Evolutionary conservation across 2,888 invertebrate genomes (phyloP).

Genomic region (Melieria omissa): DNA sequence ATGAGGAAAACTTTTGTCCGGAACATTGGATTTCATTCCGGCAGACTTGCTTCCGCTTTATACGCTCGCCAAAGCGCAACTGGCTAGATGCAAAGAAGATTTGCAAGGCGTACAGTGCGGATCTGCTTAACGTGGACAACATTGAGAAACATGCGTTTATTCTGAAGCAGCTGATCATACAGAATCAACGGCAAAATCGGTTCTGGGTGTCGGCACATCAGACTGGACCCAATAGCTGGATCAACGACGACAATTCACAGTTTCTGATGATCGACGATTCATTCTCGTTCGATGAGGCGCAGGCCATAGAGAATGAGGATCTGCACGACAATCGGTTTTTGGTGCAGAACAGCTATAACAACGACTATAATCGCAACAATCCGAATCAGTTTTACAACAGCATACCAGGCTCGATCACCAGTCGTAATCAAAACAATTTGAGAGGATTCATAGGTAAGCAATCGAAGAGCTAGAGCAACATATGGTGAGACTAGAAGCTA

Average conservation of each 20-base stretch:
- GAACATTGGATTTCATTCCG: slow-evolving; percentile 86
- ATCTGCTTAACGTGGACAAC: slow-evolving; percentile 82
- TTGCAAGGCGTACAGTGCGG: slow-evolving; percentile 85
- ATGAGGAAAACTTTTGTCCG: slow-evolving; percentile 74
- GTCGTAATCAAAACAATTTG: slow-evolving; percentile 56
- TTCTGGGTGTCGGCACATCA: slow-evolving; percentile 89
- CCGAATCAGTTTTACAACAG: slow-evolving; percentile 57
- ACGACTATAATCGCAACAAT: slow-evolving; percentile 50
- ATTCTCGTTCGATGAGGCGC: slow-evolving; percentile 75
- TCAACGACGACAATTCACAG: slow-evolving; percentile 87
- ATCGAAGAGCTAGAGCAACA: neutral
- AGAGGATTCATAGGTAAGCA: slow-evolving; percentile 56
- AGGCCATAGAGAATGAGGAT: slow-evolving; percentile 66
- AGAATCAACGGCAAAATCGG: slow-evolving; percentile 86
- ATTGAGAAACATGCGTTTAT: slow-evolving; percentile 90
- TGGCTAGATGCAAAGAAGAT: slow-evolving; percentile 84
- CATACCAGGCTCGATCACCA: slow-evolving; percentile 49
- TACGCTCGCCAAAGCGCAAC: slow-evolving; percentile 84
- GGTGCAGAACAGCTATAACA: slow-evolving; percentile 53
- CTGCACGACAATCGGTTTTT: slow-evolving; percentile 64
- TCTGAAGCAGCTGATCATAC: slow-evolving; percentile 79
- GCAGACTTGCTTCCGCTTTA: slow-evolving; percentile 89
- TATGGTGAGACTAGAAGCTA: too few species aligned
- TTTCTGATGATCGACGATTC: slow-evolving; percentile 83
- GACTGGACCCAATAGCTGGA: slow-evolving; percentile 80